Base-by-base conservation (phyloP, 2,888 invertebrate genomes). In the Platycnemis pennipes region DNA sequence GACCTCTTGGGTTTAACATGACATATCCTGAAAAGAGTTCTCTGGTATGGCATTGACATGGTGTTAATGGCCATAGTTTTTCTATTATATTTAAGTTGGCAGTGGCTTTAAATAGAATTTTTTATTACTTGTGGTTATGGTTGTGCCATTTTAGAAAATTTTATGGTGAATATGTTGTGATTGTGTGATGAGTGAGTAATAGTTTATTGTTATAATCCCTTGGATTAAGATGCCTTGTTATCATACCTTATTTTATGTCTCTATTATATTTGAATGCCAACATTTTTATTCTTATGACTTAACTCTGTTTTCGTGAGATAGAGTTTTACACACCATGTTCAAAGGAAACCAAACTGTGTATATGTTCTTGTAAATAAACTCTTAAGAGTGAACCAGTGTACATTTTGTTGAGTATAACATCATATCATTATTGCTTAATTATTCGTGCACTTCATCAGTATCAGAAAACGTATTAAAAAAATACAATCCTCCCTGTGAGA, bases 111-210 rank as follows among this genome's bases (percentile, higher is more conserved):
- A 69, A 69, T 63, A 45, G 49, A 31, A 91, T 42, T 91, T 63
- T 63, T 91, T 42, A 44, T 91, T 91, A 42, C 69, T 45, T 69
- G n/a, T 91, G 31, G 37, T 77, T 77, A 77, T 37, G 77, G 77
- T 77, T 77, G 77, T 77, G 77, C 37, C 77, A 77, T 16, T 37
- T 37, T 16, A 77, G 37, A 37, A 37, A 31, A 31, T n/a, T 37
- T 77, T 77, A 26, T 63, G n/a, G 19, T 2, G 19, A 53, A 53
- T 53, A 63, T 22, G 63, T 63, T 77, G 37, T 77, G 77, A 77
- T 77, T 77, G 77, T 77, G 77, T 77, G 37, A 13, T 37, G 11
- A 77, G 77, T 77, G 77, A 77, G 31, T 77, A 26, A 77, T 77
- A 63, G 77, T 37, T 37, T 11, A 77, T 77, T 77, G 77, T 77